phyloP scores from a whole-genome alignment of 2,797 vertebrate species.

The Microctenopoma lineatum region DNA sequence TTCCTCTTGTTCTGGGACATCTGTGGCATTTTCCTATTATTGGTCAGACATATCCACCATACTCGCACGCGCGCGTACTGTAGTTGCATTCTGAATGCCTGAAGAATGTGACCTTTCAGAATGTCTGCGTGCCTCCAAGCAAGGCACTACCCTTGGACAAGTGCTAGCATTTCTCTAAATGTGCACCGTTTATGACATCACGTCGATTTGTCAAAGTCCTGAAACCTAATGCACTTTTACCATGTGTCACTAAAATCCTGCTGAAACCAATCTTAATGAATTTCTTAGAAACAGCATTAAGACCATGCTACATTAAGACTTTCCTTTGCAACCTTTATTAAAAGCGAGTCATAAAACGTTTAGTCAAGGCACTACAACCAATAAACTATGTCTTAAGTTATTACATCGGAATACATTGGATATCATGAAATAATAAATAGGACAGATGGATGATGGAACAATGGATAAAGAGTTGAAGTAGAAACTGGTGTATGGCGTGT shows the following conservation, averaged over 20 bases:
- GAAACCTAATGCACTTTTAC: constrained; percentile 31
- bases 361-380: neutral
- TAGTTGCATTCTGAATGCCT: constrained; percentile 31
- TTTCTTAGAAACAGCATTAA: constrained; percentile 62
- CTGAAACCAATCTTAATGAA: constrained; percentile 68
- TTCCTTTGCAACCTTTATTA: constrained; percentile 19
- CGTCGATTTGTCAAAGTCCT: neutral
- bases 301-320: constrained; percentile 60
- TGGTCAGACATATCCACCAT: constrained; percentile 37
- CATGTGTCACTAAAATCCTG: constrained; percentile 53
- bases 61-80: constrained; percentile 30
- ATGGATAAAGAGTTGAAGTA: neutral
- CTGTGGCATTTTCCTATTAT: constrained; percentile 69
- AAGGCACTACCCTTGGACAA: constrained; percentile 39
- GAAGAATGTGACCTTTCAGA: constrained; percentile 62
- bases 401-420: constrained; percentile 23
- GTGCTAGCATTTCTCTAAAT: neutral
- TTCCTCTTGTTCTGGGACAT: constrained; percentile 67
- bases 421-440: constrained; percentile 19
- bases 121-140: constrained; percentile 34
- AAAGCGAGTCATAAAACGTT: constrained; percentile 11
- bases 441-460: constrained; percentile 37
- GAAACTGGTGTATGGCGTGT: neutral
- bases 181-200: neutral
- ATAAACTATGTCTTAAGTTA: constrained; percentile 35